Evolutionary conservation across 1,140 invertebrate genomes (phyloP).

Genomic region (Tetramorium parvispinum): DNA sequence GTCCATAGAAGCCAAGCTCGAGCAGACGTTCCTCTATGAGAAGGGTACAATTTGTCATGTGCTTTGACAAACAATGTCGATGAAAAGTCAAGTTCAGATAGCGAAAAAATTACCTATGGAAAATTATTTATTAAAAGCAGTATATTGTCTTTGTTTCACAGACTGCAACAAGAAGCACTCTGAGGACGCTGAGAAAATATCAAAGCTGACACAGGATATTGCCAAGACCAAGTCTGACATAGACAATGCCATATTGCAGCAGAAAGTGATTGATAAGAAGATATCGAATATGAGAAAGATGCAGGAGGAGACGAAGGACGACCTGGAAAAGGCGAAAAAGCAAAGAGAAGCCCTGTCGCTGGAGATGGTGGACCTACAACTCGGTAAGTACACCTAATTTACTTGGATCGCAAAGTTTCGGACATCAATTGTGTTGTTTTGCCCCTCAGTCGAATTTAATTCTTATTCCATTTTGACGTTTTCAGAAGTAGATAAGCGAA

Average conservation of each 20-base stretch:
- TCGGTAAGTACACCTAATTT: conserved; percentile 65
- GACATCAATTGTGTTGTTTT: neutral
- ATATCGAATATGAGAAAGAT: conserved; percentile 62
- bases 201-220: conserved; percentile 63
- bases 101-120: neutral
- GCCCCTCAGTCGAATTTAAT: neutral
- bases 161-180: conserved; percentile 1
- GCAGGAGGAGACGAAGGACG: conserved; percentile 58
- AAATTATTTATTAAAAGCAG: neutral
- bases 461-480: conserved; percentile 1
- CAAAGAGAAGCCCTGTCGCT: conserved; percentile 68
- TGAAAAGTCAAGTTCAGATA: neutral
- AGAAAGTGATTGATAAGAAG: conserved; percentile 76
- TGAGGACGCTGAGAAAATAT: conserved; percentile 34
- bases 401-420: neutral
- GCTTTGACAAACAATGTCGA: neutral
- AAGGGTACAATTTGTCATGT: conserved; percentile 8
- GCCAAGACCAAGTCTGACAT: conserved; percentile 56
- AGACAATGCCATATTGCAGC: conserved; percentile 64
- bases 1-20: neutral
- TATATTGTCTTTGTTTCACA: neutral
- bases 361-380: conserved; percentile 77
- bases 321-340: conserved; percentile 59
- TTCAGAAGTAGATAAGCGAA: conserved; percentile 72
- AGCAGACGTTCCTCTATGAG: conserved; percentile 8